phyloP scores from a whole-genome alignment of 2,797 vertebrate genomes.

The Macropodus opercularis region DNA sequence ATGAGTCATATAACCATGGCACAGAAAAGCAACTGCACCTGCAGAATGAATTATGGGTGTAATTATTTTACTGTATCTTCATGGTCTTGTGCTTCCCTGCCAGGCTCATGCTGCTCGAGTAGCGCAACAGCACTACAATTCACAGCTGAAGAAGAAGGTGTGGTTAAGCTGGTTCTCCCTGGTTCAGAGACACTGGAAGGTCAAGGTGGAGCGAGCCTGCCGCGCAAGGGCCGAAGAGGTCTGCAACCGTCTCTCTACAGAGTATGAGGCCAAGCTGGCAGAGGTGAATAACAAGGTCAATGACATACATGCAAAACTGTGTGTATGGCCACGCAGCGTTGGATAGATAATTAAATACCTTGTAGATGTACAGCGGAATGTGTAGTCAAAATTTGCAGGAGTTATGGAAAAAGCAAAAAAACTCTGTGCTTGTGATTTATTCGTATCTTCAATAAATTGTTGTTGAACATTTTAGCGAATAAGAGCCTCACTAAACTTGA shows the following conservation, averaged over 20 bases:
- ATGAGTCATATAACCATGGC: conserved; percentile 9
- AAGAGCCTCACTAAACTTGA: conserved; percentile 17
- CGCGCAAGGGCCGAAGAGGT: conserved; percentile 89
- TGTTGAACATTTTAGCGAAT: conserved; percentile 18
- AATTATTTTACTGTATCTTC: conserved; percentile 43
- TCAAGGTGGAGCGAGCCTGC: conserved; percentile 88
- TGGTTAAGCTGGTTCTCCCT: conserved; percentile 88
- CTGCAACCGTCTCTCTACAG: conserved; percentile 86
- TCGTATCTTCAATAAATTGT: neutral
- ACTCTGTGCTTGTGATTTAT: neutral
- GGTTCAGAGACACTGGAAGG: conserved; percentile 87
- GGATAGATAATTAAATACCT: neutral
- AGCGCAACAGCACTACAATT: conserved; percentile 85
- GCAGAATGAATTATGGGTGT: conserved; percentile 25
- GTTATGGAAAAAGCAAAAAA: neutral
- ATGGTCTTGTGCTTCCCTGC: conserved; percentile 35
- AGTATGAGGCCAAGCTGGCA: conserved; percentile 88
- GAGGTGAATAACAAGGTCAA: conserved; percentile 78
- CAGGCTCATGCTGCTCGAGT: conserved; percentile 76
- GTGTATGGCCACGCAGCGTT: neutral
- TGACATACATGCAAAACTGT: neutral
- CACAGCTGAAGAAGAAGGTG: conserved; percentile 87
- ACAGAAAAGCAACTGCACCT: conserved; percentile 18
- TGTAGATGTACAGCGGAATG: neutral
- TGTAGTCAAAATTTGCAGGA: no score